Percentiles rank a stretch among this genome's conserved stretches.
Conservation (phyloP, 1,140 invertebrate genomes). For the Conus ventricosus region DNA sequence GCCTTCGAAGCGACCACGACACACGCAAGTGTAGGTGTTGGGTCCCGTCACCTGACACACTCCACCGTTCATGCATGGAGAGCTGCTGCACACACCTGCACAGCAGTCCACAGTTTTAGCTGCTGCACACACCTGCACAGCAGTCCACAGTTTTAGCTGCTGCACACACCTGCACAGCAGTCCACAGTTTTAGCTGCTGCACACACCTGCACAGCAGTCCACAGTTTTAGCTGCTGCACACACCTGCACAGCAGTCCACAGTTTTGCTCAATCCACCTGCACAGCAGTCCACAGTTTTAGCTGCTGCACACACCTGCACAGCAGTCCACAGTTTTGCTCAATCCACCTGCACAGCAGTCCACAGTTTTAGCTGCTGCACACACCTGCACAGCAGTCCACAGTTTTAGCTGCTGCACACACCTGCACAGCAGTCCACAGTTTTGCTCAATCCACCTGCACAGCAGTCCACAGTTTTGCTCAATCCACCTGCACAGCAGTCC, state of each 20-base stretch:
- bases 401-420: slow-evolving; percentile 85
- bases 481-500: slow-evolving; percentile 75
- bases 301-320: too few species aligned
- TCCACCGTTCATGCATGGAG: slow-evolving; percentile 92
- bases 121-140: slow-evolving; percentile 84
- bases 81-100: slow-evolving; percentile 86
- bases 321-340: too few species aligned
- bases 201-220: slow-evolving; percentile 79
- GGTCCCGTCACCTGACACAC: slow-evolving; percentile 81
- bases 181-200: slow-evolving; percentile 80
- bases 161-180: slow-evolving; percentile 82
- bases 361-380: slow-evolving; percentile 83
- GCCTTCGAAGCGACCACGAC: slow-evolving; percentile 87
- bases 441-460: slow-evolving; percentile 79
- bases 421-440: slow-evolving; percentile 62
- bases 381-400: slow-evolving; percentile 74
- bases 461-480: too few species aligned
- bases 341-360: slow-evolving; percentile 75
- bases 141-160: slow-evolving; percentile 76
- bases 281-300: too few species aligned
- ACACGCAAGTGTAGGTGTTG: slow-evolving; percentile 83
- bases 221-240: slow-evolving; percentile 83
- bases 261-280: slow-evolving; percentile 79
- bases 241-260: slow-evolving; percentile 74
- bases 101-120: slow-evolving; percentile 68